Percentiles rank a stretch among this genome's conserved stretches.
Evolutionary conservation across 2,888 invertebrate species (phyloP).

Genomic region (Sepioteuthis lessoniana): DNA sequence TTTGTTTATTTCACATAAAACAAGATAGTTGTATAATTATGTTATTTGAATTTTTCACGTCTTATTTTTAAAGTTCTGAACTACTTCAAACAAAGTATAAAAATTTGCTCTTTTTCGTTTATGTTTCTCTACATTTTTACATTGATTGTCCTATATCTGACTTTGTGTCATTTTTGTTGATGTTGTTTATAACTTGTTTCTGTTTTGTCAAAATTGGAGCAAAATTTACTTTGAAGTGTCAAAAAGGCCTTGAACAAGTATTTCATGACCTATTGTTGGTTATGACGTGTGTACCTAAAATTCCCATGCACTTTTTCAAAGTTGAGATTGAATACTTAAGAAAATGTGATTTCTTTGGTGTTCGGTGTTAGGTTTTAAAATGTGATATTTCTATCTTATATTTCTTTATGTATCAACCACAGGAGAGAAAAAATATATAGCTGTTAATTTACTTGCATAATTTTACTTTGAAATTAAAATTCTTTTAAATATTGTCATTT

Average conservation of each 20-base stretch:
- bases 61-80: not conserved
- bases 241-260: not conserved
- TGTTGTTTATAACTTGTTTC: not conserved
- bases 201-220: not conserved
- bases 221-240: not conserved
- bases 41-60: not conserved
- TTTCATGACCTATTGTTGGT: not conserved
- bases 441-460: not conserved
- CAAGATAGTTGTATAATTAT: not conserved
- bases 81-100: not conserved
- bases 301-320: not conserved
- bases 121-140: not conserved
- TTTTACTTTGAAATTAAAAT: not conserved
- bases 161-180: not conserved
- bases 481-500: no score
- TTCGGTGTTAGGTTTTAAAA: no score
- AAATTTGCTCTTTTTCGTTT: not conserved
- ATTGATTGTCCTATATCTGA: not conserved
- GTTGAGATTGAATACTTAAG: no score
- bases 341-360: no score
- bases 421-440: not conserved
- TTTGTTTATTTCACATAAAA: not conserved
- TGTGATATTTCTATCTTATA: no score
- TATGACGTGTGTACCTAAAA: not conserved
- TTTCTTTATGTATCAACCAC: not conserved